Evolutionary conservation across 2,888 invertebrate species (phyloP), one percentile per base, ranked within the genome.

Genomic region (Orthonychiurus folsomi): DNA sequence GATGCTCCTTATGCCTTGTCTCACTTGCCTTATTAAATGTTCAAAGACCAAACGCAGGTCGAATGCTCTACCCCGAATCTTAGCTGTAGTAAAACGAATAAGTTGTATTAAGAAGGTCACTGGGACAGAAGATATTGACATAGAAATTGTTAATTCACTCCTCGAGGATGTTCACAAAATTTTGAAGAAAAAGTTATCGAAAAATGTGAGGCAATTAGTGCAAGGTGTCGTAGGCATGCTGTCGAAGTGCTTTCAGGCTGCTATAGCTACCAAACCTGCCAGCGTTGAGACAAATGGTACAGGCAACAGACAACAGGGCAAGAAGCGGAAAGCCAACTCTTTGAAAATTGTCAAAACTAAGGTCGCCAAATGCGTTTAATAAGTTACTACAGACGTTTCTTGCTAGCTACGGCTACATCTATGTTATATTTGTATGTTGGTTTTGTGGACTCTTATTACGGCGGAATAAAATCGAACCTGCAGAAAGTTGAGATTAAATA

Each of bases 1-100:
- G 5, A 56, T 66, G 18, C 58, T 66, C 20, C 61, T 64, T 1
- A 60, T 64, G 60, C 66, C 66, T 1, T 20, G 59, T 1, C 47
- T 66, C 20, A 54, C 52, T 9, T 52, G n/a, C n/a, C 52, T 52
- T 9, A 23, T 52, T 20, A 52, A 52, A n/a, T 52, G 52, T 52
- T 52, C 52, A 9, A 52, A 52, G 24, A 23, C 21, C n/a, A 23
- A 12, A 20, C 52, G 52, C 20, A 20, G 52, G 5, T 9, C 9
- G 5, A 12, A 3, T 12, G 5, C 3, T 52, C 21, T 9, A 9
- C 21, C 21, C 9, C 52, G 52, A 20, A 52, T 52, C 24, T 9
- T 52, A 20, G 3, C 20, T 9, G 24, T 52, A 12, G 21, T 52
- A 20, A 23, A 23, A 52, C 20, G 52, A 52, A 3, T 52, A 3